Evolutionary conservation across 2,888 invertebrate genomes (phyloP).

Genomic region (Stenotaenia linearis): DNA sequence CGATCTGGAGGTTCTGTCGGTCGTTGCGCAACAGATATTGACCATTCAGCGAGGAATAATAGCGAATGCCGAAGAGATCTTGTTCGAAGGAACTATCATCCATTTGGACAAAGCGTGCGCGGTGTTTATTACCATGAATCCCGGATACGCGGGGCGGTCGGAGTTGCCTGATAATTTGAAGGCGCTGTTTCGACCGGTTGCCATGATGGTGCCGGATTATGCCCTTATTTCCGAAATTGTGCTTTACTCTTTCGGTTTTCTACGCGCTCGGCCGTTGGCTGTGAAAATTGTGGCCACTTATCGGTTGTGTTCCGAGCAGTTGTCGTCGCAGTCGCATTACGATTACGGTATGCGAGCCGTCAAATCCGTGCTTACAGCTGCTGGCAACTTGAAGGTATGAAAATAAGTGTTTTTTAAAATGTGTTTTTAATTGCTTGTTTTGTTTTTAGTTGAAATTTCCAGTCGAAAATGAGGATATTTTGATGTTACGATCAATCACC

Average conservation of each 20-base stretch:
- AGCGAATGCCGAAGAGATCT: constrained; percentile 50
- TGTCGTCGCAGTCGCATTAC: constrained; percentile 51
- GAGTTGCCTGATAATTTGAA: constrained; percentile 53
- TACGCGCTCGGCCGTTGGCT: constrained; percentile 49
- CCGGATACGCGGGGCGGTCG: constrained; percentile 52
- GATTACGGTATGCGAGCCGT: constrained; percentile 53
- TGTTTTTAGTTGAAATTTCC: constrained; percentile 44
- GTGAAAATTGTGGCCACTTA: constrained; percentile 52
- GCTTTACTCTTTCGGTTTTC: constrained; percentile 51
- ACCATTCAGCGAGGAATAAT: constrained; percentile 83
- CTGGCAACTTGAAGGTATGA: constrained; percentile 51
- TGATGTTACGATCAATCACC: constrained; percentile 50
- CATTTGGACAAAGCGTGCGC: constrained; percentile 53
- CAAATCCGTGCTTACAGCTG: constrained; percentile 51
- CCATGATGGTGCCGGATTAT: constrained; percentile 53
- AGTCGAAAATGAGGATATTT: constrained; percentile 49
- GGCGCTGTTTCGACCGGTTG: constrained; percentile 50
- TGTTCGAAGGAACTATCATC: constrained; percentile 50
- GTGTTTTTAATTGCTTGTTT: too few relatives aligned
- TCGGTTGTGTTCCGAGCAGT: constrained; percentile 50
- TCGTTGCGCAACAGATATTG: constrained; percentile 88
- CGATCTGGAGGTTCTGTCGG: constrained; percentile 83
- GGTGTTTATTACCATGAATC: constrained; percentile 54
- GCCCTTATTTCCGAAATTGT: constrained; percentile 51
- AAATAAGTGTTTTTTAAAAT: too few relatives aligned